Evolutionary conservation across 2,888 invertebrate genomes (phyloP).

Genomic region (Seira musarum): DNA sequence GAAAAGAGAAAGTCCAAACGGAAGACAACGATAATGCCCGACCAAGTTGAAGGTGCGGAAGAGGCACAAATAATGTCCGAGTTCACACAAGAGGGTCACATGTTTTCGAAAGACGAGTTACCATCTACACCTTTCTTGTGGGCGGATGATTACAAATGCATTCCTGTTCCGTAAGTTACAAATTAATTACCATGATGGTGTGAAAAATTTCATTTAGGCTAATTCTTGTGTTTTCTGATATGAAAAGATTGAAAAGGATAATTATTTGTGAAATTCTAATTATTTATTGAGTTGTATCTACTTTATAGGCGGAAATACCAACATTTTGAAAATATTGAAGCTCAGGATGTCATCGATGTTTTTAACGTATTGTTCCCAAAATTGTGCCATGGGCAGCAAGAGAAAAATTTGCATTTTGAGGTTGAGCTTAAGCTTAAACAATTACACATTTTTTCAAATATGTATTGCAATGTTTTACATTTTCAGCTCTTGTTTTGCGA

Average conservation of each 20-base stretch:
- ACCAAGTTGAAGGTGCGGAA: neutral
- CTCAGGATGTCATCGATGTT: slow-evolving; percentile 53
- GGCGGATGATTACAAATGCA: slow-evolving; percentile 53
- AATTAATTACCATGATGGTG: too few relatives aligned
- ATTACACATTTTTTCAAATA: neutral
- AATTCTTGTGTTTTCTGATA: too few relatives aligned
- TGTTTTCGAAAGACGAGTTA: slow-evolving; percentile 57
- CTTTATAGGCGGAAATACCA: slow-evolving; percentile 30
- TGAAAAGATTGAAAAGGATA: too few relatives aligned
- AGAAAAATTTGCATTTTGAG: slow-evolving; percentile 58
- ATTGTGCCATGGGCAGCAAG: slow-evolving; percentile 38
- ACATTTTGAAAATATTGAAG: slow-evolving; percentile 44
- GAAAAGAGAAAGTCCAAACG: too few relatives aligned
- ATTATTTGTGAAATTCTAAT: neutral
- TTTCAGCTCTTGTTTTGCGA: slow-evolving; percentile 65
- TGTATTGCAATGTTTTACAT: too few relatives aligned
- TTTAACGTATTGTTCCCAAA: slow-evolving; percentile 56
- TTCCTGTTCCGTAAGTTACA: slow-evolving; percentile 33
- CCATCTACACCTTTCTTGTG: slow-evolving; percentile 58
- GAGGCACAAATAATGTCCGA: slow-evolving; percentile 24
- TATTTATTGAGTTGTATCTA: too few relatives aligned
- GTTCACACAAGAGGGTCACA: slow-evolving; percentile 45
- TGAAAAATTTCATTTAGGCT: too few relatives aligned
- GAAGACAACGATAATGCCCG: neutral
- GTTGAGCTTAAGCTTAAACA: slow-evolving; percentile 40